phyloP scores from a whole-genome alignment of 2,797 vertebrate genomes.

The Phoxinus dragarum region DNA sequence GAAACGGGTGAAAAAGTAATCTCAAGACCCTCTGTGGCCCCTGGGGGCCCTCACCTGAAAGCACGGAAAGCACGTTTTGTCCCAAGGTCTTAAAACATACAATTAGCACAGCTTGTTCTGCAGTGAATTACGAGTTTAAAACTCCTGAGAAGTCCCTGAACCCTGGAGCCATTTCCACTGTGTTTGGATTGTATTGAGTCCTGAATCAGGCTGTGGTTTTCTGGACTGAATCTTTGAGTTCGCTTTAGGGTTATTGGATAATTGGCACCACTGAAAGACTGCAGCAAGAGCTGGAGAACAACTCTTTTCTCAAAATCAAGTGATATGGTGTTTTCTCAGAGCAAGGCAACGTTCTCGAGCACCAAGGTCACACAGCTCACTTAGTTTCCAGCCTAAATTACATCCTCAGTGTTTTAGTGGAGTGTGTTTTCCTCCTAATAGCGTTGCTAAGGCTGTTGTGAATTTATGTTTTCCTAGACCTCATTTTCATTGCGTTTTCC shows the following conservation, averaged over 20 bases:
- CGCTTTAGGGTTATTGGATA: slow-evolving; percentile 39
- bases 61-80: not conserved
- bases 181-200: not conserved
- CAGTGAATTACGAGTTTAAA: not conserved
- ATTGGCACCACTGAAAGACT: slow-evolving; percentile 52
- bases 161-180: not conserved
- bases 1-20: slow-evolving; percentile 7
- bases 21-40: not conserved
- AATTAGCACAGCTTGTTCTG: slow-evolving; percentile 12
- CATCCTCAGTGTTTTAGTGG: slow-evolving; percentile 37
- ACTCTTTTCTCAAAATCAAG: slow-evolving; percentile 35
- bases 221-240: slow-evolving; percentile 12
- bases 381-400: slow-evolving; percentile 54
- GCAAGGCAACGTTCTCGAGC: slow-evolving; percentile 47
- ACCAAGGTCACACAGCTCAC: slow-evolving; percentile 56
- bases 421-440: slow-evolving; percentile 32
- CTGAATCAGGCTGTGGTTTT: slow-evolving; percentile 18
- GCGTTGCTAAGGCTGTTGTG: slow-evolving; percentile 35
- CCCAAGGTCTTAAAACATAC: not conserved
- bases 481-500: not conserved
- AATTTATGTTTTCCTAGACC: slow-evolving; percentile 39
- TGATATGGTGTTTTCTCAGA: slow-evolving; percentile 38
- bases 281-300: slow-evolving; percentile 10
- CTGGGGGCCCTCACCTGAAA: not conserved
- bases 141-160: not conserved